Evolutionary conservation across 1,140 invertebrate genomes (phyloP), one percentile per base, ranked within the genome.

Genomic region (Proctacanthus coquilletti): DNA sequence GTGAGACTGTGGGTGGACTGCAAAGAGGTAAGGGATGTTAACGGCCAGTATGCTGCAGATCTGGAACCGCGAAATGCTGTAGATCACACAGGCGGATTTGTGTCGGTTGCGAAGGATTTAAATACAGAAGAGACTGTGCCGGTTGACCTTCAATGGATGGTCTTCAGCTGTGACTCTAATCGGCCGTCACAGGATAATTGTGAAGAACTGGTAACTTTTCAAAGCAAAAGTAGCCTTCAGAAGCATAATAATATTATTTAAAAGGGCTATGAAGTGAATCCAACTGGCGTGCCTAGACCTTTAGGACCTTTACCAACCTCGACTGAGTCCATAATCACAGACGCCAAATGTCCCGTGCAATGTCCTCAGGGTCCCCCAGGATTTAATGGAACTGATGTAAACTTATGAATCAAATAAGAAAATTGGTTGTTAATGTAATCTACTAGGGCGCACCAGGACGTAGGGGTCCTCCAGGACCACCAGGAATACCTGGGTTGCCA

Each of bases 121-220:
- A 63, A 67, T 32, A 66, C 63, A 20, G 61, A 52, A 29, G 50
- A 63, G 37, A 77, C 77, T 11, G 68, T 75, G 31, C 74, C 75
- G 37, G 77, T 84, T 49, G 80, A 84, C 51, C 56, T 85, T 20
- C 81, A 85, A 67, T 83, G 76, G 78, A 77, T 84, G 75, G 68
- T 78, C 9, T 61, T 85, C 44, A 77, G 74, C 46, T 85, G 81
- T 55, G 80, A 85, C 60, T 75, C 78, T n/a, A 69, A 70, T 2
- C 65, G 70, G 49, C 74, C 77, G 8, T 67, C 75, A 43, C 60
- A 75, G 47, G 76, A 82, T 50, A 69, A 58, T n/a, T 85, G 81
- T 51, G 66, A 69, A 38, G 80, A 84, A 57, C 48, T 84, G 14
- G n/a, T n/a, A n/a, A n/a, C n/a, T n/a, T n/a, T n/a, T n/a, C n/a